These are phyloP conservation scores for Myanophis thanlyinensis DNA, from an alignment of 2,113 vertebrate species.

Conservation along the genomic window DNA sequence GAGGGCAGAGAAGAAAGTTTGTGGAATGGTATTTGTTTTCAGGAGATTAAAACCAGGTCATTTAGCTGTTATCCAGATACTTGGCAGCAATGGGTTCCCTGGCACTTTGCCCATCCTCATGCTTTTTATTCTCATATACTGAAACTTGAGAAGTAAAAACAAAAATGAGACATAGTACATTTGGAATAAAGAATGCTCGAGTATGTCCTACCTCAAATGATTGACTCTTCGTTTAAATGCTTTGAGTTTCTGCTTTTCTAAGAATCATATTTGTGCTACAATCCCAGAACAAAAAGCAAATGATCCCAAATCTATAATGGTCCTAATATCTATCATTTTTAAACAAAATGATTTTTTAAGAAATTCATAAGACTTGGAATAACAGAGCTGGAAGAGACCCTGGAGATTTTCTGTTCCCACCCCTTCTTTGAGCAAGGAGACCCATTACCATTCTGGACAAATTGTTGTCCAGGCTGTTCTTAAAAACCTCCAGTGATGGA, in stretches of 20 bases:
- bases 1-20: slow-evolving; percentile 47
- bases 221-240: slow-evolving; percentile 26
- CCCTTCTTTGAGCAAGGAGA: no score
- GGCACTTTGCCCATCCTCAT: slow-evolving; percentile 61
- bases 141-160: slow-evolving; percentile 53
- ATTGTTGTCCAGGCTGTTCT: background rate
- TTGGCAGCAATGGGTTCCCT: slow-evolving; percentile 57
- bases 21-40: slow-evolving; percentile 63
- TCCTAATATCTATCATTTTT: background rate
- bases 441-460: background rate
- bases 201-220: background rate
- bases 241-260: slow-evolving; percentile 50
- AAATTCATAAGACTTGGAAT: background rate
- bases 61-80: slow-evolving; percentile 58
- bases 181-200: slow-evolving; percentile 36
- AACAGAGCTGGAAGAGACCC: background rate
- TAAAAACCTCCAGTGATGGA: background rate
- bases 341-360: background rate
- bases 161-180: slow-evolving; percentile 44
- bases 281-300: background rate
- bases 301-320: background rate
- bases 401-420: no score
- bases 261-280: slow-evolving; percentile 3
- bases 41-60: slow-evolving; percentile 71
- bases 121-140: slow-evolving; percentile 60